These are phyloP conservation scores for Oncorhynchus keta DNA, from an alignment of 2,113 vertebrate genomes.

Conservation along the genomic window DNA sequence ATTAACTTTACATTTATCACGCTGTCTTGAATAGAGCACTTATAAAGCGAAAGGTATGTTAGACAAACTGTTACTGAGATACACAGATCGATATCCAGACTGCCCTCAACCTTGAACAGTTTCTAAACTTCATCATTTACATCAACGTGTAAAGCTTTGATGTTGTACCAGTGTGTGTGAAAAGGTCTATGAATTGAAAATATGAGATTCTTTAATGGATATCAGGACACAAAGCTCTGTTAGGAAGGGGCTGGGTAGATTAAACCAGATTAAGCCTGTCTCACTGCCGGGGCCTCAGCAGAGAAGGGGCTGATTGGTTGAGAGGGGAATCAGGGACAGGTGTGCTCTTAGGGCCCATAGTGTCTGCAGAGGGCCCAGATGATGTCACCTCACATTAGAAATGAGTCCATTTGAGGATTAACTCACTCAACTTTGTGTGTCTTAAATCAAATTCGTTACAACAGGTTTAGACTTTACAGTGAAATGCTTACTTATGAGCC, in stretches of 20 bases:
- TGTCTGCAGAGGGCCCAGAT: neutral
- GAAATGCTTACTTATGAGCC: too few species aligned
- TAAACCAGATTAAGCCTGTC: too few species aligned
- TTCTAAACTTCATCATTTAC: neutral
- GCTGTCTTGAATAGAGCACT: too few species aligned
- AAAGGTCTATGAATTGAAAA: neutral
- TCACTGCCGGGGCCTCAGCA: neutral
- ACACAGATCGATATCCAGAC: neutral
- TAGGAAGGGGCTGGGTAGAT: neutral
- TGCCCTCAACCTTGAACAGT: neutral
- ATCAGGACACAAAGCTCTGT: neutral
- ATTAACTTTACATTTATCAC: too few species aligned
- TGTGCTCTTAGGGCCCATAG: neutral
- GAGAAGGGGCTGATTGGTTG: conserved; percentile 26
- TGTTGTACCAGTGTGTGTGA: neutral
- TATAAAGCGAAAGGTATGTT: conserved; percentile 38
- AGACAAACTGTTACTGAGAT: conserved; percentile 1
- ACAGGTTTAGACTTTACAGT: too few species aligned
- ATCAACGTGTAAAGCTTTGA: neutral
- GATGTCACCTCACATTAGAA: conserved; percentile 28
- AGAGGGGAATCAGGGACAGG: conserved; percentile 21
- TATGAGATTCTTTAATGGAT: neutral
- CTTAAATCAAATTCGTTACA: too few species aligned
- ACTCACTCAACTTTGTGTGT: neutral
- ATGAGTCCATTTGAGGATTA: conserved; percentile 14